These are phyloP conservation scores for Parasteatoda tepidariorum DNA, from an alignment of 1,140 invertebrate genomes.

Conservation along the genomic window DNA sequence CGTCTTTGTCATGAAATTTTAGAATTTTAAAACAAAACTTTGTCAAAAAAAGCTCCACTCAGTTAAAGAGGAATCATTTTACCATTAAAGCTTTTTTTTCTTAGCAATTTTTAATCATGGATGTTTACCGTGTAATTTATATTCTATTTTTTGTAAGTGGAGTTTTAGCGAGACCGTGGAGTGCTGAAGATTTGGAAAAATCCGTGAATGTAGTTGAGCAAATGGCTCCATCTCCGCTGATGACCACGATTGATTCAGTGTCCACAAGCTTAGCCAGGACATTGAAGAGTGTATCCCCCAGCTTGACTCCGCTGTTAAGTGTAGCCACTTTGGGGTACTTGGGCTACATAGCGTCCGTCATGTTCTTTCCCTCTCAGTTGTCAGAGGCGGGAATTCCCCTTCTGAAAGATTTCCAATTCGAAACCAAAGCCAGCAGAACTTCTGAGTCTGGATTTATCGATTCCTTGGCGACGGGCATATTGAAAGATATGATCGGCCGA, in stretches of 20 bases:
- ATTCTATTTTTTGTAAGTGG: neutral
- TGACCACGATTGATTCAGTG: constrained; percentile 26
- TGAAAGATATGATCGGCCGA: constrained; percentile 27
- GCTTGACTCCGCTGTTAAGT: constrained; percentile 2
- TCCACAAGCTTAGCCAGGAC: neutral
- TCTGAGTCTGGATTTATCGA: constrained; percentile 31
- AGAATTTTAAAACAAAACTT: too few species aligned
- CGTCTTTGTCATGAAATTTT: too few species aligned
- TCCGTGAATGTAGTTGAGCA: neutral
- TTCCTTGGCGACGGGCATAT: constrained; percentile 1
- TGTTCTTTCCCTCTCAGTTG: constrained; percentile 9
- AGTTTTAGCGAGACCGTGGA: constrained; percentile 18
- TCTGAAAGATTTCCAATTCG: constrained; percentile 25
- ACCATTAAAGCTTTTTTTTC: too few species aligned
- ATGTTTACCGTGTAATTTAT: neutral
- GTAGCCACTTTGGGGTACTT: constrained; percentile 10
- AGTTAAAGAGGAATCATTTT: too few species aligned
- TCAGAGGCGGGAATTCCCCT: constrained; percentile 12
- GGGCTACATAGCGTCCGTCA: constrained; percentile 21
- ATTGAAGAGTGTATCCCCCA: constrained; percentile 5
- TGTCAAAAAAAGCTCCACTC: too few species aligned
- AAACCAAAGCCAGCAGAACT: neutral
- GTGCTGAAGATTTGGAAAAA: neutral
- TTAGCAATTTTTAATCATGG: too few species aligned
- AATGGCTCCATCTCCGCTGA: neutral